Evolutionary conservation across 2,113 vertebrate species (phyloP).

Genomic region (Callospermophilus lateralis): DNA sequence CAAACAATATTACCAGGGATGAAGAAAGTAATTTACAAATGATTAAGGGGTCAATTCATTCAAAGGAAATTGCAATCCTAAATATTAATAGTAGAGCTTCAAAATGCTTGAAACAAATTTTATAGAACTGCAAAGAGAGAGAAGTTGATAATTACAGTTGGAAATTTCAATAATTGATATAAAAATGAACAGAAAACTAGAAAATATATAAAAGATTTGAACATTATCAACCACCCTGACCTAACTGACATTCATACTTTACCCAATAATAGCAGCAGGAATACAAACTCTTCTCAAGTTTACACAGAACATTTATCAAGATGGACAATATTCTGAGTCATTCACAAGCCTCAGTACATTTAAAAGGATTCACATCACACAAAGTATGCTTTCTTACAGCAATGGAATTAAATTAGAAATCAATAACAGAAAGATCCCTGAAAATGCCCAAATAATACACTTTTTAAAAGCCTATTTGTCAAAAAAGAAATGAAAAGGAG

Average conservation of each 20-base stretch:
- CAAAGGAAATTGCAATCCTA: no score
- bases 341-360: background rate
- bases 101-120: background rate
- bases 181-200: background rate
- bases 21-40: background rate
- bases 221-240: background rate
- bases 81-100: background rate
- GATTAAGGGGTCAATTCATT: background rate
- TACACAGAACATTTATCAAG: background rate
- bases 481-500: background rate
- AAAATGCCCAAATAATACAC: background rate
- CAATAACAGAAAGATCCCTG: background rate
- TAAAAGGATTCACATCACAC: background rate
- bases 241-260: background rate
- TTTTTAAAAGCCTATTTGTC: background rate
- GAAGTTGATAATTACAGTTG: background rate
- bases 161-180: background rate
- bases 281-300: background rate
- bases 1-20: background rate
- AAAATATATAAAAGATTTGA: background rate
- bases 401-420: background rate
- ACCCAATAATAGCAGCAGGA: background rate
- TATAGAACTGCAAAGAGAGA: background rate
- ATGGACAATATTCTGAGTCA: background rate
- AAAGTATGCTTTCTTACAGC: background rate